These are phyloP conservation scores for Pseudomyrmex sp. DNA, from an alignment of 1,140 invertebrate species.

Conservation along the genomic window DNA sequence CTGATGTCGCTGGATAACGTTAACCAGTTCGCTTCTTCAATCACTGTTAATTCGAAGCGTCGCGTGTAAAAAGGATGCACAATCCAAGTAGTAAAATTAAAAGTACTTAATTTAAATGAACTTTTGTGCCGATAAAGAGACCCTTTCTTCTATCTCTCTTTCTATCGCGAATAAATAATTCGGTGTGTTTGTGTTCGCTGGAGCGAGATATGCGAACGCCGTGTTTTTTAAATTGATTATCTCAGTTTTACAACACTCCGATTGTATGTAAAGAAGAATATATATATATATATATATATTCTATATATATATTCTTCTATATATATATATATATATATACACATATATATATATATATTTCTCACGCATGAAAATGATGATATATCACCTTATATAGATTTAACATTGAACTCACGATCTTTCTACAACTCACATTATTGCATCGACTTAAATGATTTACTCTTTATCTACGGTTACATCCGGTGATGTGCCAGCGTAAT, in stretches of 20 bases:
- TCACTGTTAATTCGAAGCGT: conserved; percentile 85
- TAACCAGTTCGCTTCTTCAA: conserved; percentile 93
- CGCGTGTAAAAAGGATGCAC: too few species aligned
- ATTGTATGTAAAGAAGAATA: too few species aligned
- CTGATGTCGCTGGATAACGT: conserved; percentile 90
- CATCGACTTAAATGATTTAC: background rate
- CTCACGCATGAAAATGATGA: too few species aligned
- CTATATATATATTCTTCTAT: too few species aligned
- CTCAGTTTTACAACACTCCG: conserved; percentile 3
- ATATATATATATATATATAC: too few species aligned
- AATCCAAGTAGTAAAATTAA: too few species aligned
- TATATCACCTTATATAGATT: background rate
- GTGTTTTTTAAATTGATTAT: conserved; percentile 9
- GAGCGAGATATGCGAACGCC: background rate
- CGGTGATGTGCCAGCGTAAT: background rate
- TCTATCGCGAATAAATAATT: background rate
- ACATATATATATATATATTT: too few species aligned
- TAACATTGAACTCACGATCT: conserved; percentile 19
- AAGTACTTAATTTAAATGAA: too few species aligned
- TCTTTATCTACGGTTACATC: background rate
- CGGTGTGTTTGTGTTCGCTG: background rate
- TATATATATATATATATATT: too few species aligned
- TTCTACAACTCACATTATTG: background rate
- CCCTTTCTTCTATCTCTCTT: background rate
- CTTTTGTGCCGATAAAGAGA: background rate